Base-by-base conservation (phyloP, 2,888 invertebrate species). In the Polylopha cassiicola region DNA sequence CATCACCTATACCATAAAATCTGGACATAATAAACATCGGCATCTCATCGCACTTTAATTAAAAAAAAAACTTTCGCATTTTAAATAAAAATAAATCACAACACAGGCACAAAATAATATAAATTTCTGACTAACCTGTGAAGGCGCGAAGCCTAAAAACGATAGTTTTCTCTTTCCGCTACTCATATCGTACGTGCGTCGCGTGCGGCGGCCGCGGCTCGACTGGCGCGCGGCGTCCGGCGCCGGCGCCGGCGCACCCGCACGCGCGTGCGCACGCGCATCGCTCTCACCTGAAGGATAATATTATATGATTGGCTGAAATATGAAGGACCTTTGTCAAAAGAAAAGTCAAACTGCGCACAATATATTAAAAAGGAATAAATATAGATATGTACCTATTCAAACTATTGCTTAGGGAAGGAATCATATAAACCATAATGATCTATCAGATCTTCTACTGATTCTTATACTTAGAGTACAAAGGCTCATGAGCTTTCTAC, bases 141-240 rank as follows among this genome's bases (percentile, higher is more conserved):
- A 65, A 43, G 88, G 87, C 45, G 88, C 87, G 64, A 92, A 92
- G 55, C 92, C 91, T 47, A 92, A 86, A 72, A 92, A 92, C 32
- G 91, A 91, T 38, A 92, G 82, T 68, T 92, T 92, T 73, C 91
- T 88, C 62, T 88, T 88, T 63, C 88, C 89, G 56, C 87, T 87
- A 57, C 87, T 78, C 79, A 80, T 79, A 48, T 16, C 34, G 46
- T 37, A 48, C 51, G 53, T 50, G 55, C 49, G 44, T 32, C 41
- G 36, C 33, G 44, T 43, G 53, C 43, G 55, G 51, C 51, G 51
- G 49, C 55, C 52, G 49, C 61, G 48, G 46, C 48, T 49, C 53
- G 46, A 58, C 58, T 59, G 47, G 51, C 46, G 37, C 38, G 27
- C 32, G 20, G 38, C 33, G 23, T 20, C 30, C 37, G 26, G 38